A percentile compares a stretch with the other conserved stretches of the same genome.
These are phyloP conservation scores for Callosobruchus maculatus DNA, from an alignment of 2,888 invertebrate species.

Conservation along the genomic window DNA sequence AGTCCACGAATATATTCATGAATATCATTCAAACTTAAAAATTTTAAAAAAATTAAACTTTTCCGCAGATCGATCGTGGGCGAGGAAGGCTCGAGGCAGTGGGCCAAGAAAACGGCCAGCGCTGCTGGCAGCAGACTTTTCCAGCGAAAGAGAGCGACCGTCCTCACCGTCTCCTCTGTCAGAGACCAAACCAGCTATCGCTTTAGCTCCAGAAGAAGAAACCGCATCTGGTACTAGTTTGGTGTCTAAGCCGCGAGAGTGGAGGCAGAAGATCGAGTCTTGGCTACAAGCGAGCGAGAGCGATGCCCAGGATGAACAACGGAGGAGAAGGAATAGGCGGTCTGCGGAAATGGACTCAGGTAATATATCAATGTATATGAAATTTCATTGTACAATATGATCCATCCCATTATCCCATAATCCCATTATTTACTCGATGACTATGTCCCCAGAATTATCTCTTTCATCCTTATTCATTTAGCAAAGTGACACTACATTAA, in stretches of 20 bases:
- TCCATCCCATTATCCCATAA: no score
- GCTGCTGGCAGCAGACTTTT: slow-evolving; percentile 67
- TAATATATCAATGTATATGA: slow-evolving; percentile 41
- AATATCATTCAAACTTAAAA: no score
- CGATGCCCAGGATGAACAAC: slow-evolving; percentile 69
- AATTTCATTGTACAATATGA: no score
- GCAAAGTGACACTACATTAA: no score
- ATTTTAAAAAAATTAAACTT: no score
- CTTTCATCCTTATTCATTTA: no score
- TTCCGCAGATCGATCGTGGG: slow-evolving; percentile 80
- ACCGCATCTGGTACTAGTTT: slow-evolving; percentile 7
- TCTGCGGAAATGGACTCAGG: slow-evolving; percentile 85
- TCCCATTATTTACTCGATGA: no score
- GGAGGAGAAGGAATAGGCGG: slow-evolving; percentile 65
- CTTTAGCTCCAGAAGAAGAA: slow-evolving; percentile 57
- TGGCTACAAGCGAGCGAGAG: slow-evolving; percentile 87
- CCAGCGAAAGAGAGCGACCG: slow-evolving; percentile 68
- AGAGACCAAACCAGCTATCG: slow-evolving; percentile 53
- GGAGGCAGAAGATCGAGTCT: slow-evolving; percentile 87
- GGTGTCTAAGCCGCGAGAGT: slow-evolving; percentile 59
- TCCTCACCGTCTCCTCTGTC: slow-evolving; percentile 63
- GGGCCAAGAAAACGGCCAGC: slow-evolving; percentile 76
- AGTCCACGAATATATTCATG: no score
- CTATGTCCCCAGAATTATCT: no score
- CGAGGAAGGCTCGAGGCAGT: slow-evolving; percentile 71